Evolutionary conservation across 2,113 vertebrate species (phyloP), one percentile per base, ranked within the genome.

Genomic region (Bos javanicus): DNA sequence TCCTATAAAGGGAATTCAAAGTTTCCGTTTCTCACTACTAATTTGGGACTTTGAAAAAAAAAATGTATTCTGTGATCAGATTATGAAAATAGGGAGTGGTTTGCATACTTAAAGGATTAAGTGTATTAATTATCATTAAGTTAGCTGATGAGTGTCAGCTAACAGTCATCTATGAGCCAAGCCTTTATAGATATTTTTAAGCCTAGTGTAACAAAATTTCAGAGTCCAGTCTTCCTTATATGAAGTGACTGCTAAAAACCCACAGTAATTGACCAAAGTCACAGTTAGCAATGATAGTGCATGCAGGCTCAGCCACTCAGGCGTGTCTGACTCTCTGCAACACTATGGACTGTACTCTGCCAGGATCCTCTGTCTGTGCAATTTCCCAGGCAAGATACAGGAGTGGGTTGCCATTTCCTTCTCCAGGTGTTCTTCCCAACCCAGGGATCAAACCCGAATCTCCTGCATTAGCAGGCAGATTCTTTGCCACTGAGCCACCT

Each of bases 21-120:
- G 12, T 21, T 48, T 67, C 8, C 5, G 23, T 21, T 64, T 81
- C 64, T 90, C 93, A 90, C n/a, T 81, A 78, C 71, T 43, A 64
- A 48, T 30, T 39, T 64, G 50, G 16, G 17, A 89, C 52, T 54
- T 86, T 25, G 67, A 30, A 67, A 39, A 46, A 54, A 78, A 50
- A 71, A 62, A 74, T 28, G 17, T 57, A 97, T 67, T 91, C 13
- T 1, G 12, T 52, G 56, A 87, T 62, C 62, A 59, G 86, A 81
- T 80, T 84, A 60, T 88, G 57, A 84, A 87, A 57, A 87, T 2
- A 95, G n/a, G 82, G 64, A 92, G 92, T 90, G 87, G 97, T 36
- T 23, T 92, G 30, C 83, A 95, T 71, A 87, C 39, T 80, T 57
- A 78, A 78, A 87, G 87, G 74, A 94, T 91, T 95, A 96, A 95